These are phyloP conservation scores for Netelia melanura DNA, from an alignment of 2,888 invertebrate species.

Conservation along the genomic window DNA sequence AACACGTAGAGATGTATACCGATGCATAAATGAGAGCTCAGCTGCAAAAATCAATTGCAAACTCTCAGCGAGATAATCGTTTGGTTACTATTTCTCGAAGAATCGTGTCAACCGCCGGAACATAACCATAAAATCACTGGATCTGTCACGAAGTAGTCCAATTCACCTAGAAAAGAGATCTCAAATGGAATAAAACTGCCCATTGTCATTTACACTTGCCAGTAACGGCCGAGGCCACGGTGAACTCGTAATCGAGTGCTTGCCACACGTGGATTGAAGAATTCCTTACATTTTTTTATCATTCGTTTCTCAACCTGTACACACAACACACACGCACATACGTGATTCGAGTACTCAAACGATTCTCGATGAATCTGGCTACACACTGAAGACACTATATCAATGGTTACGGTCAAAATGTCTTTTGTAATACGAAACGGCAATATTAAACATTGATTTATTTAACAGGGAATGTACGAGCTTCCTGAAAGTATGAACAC, in stretches of 20 bases:
- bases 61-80: not conserved
- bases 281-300: slow-evolving; percentile 36
- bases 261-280: slow-evolving; percentile 1
- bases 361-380: not conserved
- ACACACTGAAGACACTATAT: not conserved
- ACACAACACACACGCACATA: not conserved
- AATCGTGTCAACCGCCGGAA: not conserved
- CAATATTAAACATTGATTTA: not conserved
- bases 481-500: slow-evolving; percentile 88
- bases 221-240: slow-evolving; percentile 37
- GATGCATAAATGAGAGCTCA: not conserved
- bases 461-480: slow-evolving; percentile 88
- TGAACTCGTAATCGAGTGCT: slow-evolving; percentile 28
- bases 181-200: not conserved
- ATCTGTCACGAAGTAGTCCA: not conserved
- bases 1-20: not conserved
- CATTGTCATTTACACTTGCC: slow-evolving; percentile 24
- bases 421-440: not conserved
- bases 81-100: not conserved
- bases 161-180: not conserved
- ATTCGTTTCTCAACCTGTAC: not conserved
- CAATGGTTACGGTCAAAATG: no score
- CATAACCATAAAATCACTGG: slow-evolving; percentile 5
- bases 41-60: not conserved
- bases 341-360: slow-evolving; percentile 34